phyloP scores from a whole-genome alignment of 2,888 invertebrate species.

The Acanthoscelides obtectus region DNA sequence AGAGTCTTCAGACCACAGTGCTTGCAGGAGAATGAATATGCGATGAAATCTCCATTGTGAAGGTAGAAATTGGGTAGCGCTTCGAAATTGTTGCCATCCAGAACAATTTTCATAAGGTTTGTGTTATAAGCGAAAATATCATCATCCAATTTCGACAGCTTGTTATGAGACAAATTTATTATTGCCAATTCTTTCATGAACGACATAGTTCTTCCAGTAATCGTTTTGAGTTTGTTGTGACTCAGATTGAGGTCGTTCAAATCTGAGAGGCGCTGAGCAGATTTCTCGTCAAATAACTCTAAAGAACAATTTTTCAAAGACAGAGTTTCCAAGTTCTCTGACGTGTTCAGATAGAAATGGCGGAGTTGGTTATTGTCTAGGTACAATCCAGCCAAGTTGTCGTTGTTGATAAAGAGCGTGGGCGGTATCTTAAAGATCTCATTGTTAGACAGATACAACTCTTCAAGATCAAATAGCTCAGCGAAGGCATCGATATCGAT shows the following conservation, averaged over 20 bases:
- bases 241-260: conserved; percentile 58
- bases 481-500: conserved; percentile 60
- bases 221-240: conserved; percentile 63
- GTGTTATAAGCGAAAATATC: conserved; percentile 66
- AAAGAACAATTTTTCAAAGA: conserved; percentile 68
- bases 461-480: conserved; percentile 60
- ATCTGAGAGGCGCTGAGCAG: conserved; percentile 56
- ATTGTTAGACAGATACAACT: conserved; percentile 70
- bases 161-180: conserved; percentile 71
- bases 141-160: conserved; percentile 61
- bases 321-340: conserved; percentile 60
- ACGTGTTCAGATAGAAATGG: conserved; percentile 58
- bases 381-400: conserved; percentile 62
- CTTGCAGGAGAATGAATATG: conserved; percentile 61
- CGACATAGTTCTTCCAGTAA: conserved; percentile 65
- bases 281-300: conserved; percentile 58
- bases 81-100: conserved; percentile 66
- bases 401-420: conserved; percentile 62
- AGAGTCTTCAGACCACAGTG: conserved; percentile 62
- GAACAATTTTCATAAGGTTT: conserved; percentile 63
- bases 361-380: conserved; percentile 66
- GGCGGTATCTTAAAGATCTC: conserved; percentile 58
- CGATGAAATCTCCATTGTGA: conserved; percentile 19
- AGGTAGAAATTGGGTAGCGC: conserved; percentile 61
- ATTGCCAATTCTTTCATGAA: conserved; percentile 62